Percentiles rank a stretch among this genome's conserved stretches.
Evolutionary conservation across 1,140 invertebrate species (phyloP).

Genomic region (Penaeus indicus): DNA sequence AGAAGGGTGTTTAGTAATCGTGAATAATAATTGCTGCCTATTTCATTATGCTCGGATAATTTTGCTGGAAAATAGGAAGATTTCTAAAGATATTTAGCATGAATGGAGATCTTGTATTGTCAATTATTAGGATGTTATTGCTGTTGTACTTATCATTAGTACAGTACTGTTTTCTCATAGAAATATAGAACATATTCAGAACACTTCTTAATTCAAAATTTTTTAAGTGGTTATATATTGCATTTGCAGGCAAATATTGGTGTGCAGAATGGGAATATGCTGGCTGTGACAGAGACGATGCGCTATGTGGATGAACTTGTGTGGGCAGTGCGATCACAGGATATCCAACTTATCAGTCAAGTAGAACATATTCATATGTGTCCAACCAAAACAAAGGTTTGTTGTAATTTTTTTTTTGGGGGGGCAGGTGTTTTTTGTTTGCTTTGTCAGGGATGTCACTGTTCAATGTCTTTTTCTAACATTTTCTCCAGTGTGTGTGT

Average conservation of each 20-base stretch:
- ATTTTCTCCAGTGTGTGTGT: too few species aligned
- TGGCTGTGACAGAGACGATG: constrained; percentile 29
- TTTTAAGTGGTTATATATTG: background rate
- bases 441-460: too few species aligned
- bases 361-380: constrained; percentile 41
- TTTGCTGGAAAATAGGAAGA: too few species aligned
- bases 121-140: background rate
- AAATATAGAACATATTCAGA: background rate
- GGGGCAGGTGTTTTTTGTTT: too few species aligned
- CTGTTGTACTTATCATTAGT: background rate
- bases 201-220: background rate
- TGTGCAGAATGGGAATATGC: constrained; percentile 39
- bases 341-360: background rate
- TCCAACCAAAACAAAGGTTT: constrained; percentile 38
- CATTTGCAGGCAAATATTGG: constrained; percentile 1
- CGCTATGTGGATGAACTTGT: constrained; percentile 38
- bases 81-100: too few species aligned
- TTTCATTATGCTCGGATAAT: too few species aligned
- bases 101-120: too few species aligned
- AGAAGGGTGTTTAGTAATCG: too few species aligned
- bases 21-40: too few species aligned
- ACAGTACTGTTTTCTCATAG: background rate
- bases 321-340: constrained; percentile 29
- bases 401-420: background rate
- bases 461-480: too few species aligned